Percentiles rank a stretch among this genome's conserved stretches.
Evolutionary conservation across 2,888 invertebrate genomes (phyloP).

Genomic region (Busseola fusca): DNA sequence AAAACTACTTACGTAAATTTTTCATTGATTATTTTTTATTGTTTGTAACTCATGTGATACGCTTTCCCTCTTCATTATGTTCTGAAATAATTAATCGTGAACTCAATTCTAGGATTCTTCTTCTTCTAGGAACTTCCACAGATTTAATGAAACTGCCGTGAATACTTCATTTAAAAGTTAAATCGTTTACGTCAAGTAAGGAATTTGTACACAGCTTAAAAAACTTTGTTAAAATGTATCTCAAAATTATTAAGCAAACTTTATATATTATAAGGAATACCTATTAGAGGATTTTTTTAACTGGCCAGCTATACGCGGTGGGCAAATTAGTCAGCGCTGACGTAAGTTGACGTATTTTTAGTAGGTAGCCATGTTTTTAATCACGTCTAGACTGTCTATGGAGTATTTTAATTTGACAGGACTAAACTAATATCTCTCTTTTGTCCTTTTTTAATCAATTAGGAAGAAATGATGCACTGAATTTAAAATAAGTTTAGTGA

Average conservation of each 20-base stretch:
- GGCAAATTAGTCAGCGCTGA: too few relatives aligned
- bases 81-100: neutral
- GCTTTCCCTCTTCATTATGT: neutral
- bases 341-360: too few relatives aligned
- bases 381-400: too few relatives aligned
- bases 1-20: neutral
- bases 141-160: neutral
- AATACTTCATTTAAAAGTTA: neutral
- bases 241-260: neutral
- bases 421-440: too few relatives aligned
- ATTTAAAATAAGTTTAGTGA: too few relatives aligned
- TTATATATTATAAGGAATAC: neutral
- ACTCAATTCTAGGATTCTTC: neutral
- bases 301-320: too few relatives aligned
- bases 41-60: neutral
- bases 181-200: too few relatives aligned
- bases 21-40: neutral
- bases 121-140: neutral
- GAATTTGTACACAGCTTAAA: neutral
- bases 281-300: too few relatives aligned
- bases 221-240: neutral
- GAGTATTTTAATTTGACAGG: too few relatives aligned
- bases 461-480: too few relatives aligned
- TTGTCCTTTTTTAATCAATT: too few relatives aligned
- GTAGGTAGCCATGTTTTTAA: too few relatives aligned